Base-by-base conservation (phyloP, 2,888 invertebrate species). In the Allacma fusca region DNA sequence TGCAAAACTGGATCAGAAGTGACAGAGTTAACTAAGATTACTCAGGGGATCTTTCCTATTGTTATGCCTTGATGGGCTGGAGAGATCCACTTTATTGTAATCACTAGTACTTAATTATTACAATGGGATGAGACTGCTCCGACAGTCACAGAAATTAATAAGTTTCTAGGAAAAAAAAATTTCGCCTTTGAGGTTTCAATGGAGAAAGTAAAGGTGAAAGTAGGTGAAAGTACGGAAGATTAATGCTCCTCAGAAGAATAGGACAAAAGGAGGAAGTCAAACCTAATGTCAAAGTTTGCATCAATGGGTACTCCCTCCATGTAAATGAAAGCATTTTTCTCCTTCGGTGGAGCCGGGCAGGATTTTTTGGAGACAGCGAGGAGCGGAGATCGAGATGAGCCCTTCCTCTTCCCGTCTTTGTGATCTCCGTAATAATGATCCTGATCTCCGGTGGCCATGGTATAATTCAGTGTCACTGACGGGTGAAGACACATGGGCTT, bases 271-370 rank as follows among this genome's bases (percentile, higher is more conserved):
- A n/a, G 24, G 4, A 19, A 29, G 26, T 71, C 62, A 24, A 75
- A 83, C 85, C 80, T 81, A 65, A 88, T 89, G n/a, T 90, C 87
- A 1, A n/a, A n/a, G n/a, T 91, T 90, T 7, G 91, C 90, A 26
- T 83, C 90, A 0, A 92, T 87, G 28, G 91, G 91, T 40, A 91
- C 89, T 0, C 92, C 92, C 84, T 93, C 92, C 79, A 91, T 87
- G 81, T 86, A 88, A 28, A 94, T 89, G 79, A 94, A 86, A 9
- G 94, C 92, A n/a, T 93, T 93, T 86, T 93, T 92, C 68, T 93
- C 91, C 86, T 92, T 91, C 85, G 87, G 91, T 1, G 92, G 92
- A 1, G 91, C 91, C 24, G 91, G 91, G 85, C 93, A 93, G 24
- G 85, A 88, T 57, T 86, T 79, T 75, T 80, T 83, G 7, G 77